Conservation (phyloP, 2,888 invertebrate species). For the Lepidocyrtoides sp. region DNA sequence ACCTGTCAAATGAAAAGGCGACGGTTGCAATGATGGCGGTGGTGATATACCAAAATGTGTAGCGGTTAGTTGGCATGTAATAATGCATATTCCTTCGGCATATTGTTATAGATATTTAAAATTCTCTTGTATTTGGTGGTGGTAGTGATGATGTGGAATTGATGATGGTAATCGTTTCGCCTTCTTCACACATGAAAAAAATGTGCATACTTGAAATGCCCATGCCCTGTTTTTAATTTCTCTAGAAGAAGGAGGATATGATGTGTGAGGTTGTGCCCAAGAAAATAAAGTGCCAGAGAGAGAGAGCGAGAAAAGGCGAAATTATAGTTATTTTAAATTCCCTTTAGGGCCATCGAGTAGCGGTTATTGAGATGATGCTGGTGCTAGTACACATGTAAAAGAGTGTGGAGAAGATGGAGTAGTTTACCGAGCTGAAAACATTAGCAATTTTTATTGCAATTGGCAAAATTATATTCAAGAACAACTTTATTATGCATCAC, state of each 20-base stretch:
- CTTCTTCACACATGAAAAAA: neutral
- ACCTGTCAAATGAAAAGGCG: constrained; percentile 49
- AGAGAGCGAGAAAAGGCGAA: constrained; percentile 3
- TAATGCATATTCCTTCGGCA: too few relatives aligned
- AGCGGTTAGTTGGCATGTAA: neutral
- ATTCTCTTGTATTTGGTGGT: neutral
- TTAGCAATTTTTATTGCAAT: constrained; percentile 69
- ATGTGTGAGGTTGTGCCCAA: constrained; percentile 50
- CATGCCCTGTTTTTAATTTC: constrained; percentile 66
- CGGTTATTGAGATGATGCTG: neutral
- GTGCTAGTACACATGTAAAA: neutral
- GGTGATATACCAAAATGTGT: neutral
- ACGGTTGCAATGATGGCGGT: constrained; percentile 10
- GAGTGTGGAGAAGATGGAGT: neutral
- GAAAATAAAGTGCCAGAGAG: constrained; percentile 8
- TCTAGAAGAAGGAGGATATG: neutral
- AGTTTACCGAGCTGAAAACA: constrained; percentile 30
- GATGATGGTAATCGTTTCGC: neutral
- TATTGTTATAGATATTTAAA: too few relatives aligned
- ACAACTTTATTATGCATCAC: constrained; percentile 73
- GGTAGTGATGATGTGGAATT: neutral
- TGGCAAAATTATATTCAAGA: constrained; percentile 64
- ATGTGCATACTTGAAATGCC: constrained; percentile 1
- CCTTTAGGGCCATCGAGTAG: constrained; percentile 46
- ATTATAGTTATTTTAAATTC: constrained; percentile 52